Evolutionary conservation across 2,797 vertebrate genomes (phyloP), one percentile per base, ranked within the genome.

Genomic region (Tokudaia muenninki): DNA sequence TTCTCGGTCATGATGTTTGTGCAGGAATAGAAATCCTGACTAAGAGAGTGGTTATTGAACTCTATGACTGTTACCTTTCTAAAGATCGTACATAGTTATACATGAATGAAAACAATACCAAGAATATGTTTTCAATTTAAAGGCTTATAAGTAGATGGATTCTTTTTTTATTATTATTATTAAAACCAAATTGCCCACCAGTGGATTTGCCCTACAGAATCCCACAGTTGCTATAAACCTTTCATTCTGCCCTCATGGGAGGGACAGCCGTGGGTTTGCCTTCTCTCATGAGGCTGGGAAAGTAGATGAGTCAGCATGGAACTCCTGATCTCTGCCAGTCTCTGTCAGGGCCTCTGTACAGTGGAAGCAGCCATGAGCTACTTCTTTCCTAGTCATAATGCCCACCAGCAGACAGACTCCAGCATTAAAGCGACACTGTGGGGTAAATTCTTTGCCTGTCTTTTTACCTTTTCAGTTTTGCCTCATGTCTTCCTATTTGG

Each of bases 281-380:
- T 34, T 34, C 72, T 31, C 41, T 34, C 65, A 1, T 0, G 0
- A 26, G 10, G 3, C 52, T 3, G 63, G 0, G 79, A 6, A 37
- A 89, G 52, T 8, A 17, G 77, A 6, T 22, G 55, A 44, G 26
- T 50, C 29, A n/a, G 41, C 14, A 63, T 24, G 34, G 82, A 63
- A 37, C 50, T 44, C 44, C 72, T 44, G 11, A 72, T 4, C 59
- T 21, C 86, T 44, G 11, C n/a, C 24, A 1, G 4, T 24, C 70
- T 86, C 26, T 0, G 1, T 88, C 63, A 57, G 52, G 2, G 13
- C 44, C 26, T 1, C 22, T 5, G 2, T 31, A 14, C 47, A 24
- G 14, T 0, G 7, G 67, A 47, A 5, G 17, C 61, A 26, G 59
- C 3, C 6, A 11, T 1, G 19, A 78, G 17, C 41, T 34, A 31